phyloP scores from a whole-genome alignment of 1,140 invertebrate genomes.

The Rhynchophorus ferrugineus region DNA sequence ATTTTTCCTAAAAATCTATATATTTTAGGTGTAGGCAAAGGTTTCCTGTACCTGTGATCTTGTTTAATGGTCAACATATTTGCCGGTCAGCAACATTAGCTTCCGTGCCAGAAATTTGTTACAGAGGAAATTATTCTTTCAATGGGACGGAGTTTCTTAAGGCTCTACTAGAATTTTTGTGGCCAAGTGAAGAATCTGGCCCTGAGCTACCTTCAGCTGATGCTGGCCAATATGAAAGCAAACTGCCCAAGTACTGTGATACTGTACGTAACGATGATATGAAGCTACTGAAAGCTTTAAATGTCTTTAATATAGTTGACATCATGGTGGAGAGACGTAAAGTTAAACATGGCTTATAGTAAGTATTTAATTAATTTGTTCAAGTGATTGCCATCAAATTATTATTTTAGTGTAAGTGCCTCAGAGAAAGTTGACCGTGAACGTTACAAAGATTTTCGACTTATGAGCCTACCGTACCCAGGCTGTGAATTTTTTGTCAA shows the following conservation, averaged over 20 bases:
- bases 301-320: slow-evolving; percentile 71
- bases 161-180: slow-evolving; percentile 22
- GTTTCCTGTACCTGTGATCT: slow-evolving; percentile 55
- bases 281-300: slow-evolving; percentile 61
- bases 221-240: slow-evolving; percentile 4
- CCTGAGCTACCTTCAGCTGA: neutral
- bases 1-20: too few relatives aligned
- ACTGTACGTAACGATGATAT: slow-evolving; percentile 64
- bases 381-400: slow-evolving; percentile 1
- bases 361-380: slow-evolving; percentile 32
- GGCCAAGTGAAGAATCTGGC: slow-evolving; percentile 2
- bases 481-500: slow-evolving; percentile 76
- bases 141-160: slow-evolving; percentile 17
- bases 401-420: slow-evolving; percentile 63
- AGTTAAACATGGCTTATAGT: slow-evolving; percentile 78
- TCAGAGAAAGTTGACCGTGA: slow-evolving; percentile 82
- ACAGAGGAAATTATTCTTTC: slow-evolving; percentile 48
- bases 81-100: slow-evolving; percentile 63
- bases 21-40: slow-evolving; percentile 11
- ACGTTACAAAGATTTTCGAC: slow-evolving; percentile 67
- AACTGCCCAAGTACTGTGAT: slow-evolving; percentile 11
- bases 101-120: slow-evolving; percentile 66
- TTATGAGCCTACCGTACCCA: slow-evolving; percentile 74
- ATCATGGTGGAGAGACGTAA: slow-evolving; percentile 87
- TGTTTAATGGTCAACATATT: slow-evolving; percentile 67